Evolutionary conservation across 30 jellyfish, hydroid and myxozoan species (phyloP).

Genomic region (Clytia hemisphaerica): DNA sequence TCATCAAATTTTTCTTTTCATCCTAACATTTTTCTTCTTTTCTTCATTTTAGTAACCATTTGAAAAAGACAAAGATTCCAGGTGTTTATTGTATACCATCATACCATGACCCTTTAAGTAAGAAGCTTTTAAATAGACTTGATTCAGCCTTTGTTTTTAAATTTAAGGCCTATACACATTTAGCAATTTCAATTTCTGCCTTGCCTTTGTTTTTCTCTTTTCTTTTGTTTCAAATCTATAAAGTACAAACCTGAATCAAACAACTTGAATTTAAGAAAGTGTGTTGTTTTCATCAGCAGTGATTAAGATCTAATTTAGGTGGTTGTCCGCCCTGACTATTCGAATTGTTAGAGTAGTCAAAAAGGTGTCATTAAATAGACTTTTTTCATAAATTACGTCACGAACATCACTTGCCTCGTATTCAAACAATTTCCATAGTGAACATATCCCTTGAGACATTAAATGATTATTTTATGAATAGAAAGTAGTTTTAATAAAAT

Average conservation of each 20-base stretch:
- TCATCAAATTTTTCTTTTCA: neutral
- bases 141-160: too few relatives aligned
- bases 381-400: too few relatives aligned
- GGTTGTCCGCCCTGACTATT: too few relatives aligned
- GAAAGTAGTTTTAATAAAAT: too few relatives aligned
- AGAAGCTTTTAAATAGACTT: neutral
- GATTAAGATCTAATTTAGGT: neutral
- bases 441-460: too few relatives aligned
- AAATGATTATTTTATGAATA: too few relatives aligned
- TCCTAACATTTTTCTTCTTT: neutral
- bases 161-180: neutral
- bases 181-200: too few relatives aligned
- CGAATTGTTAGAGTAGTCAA: too few relatives aligned
- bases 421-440: too few relatives aligned
- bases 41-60: conserved; percentile 45
- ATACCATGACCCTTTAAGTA: conserved; percentile 48
- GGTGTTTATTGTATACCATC: conserved; percentile 86
- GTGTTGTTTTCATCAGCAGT: neutral
- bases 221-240: neutral
- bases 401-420: too few relatives aligned
- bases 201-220: neutral
- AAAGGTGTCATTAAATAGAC: too few relatives aligned
- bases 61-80: conserved; percentile 65
- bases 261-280: neutral
- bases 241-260: neutral